Percentiles rank a stretch among this genome's conserved stretches.
phyloP scores from a whole-genome alignment of 2,888 invertebrate genomes.

The Arrhopalites spinosus region DNA sequence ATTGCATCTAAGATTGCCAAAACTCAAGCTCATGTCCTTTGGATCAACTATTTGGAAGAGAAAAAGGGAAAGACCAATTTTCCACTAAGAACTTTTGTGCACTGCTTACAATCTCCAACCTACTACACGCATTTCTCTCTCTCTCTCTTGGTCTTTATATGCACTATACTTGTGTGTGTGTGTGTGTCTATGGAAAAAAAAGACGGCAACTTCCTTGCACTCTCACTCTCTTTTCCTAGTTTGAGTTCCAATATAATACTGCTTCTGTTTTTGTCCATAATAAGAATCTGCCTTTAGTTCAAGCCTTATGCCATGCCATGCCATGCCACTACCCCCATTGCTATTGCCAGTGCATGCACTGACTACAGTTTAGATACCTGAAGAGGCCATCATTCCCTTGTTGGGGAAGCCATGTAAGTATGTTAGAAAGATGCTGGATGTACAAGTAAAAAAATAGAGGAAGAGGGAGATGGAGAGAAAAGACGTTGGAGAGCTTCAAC shows the following conservation, averaged over 20 bases:
- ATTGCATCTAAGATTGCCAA: constrained; percentile 22
- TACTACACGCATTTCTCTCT: too few species aligned
- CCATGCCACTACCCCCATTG: neutral
- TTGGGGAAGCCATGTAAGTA: neutral
- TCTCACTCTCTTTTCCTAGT: too few species aligned
- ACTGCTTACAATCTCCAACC: neutral
- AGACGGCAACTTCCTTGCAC: too few species aligned
- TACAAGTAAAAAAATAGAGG: too few species aligned
- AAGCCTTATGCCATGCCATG: neutral
- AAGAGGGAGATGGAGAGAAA: too few species aligned
- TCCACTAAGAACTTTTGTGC: constrained; percentile 26
- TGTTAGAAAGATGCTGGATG: neutral
- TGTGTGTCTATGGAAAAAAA: too few species aligned
- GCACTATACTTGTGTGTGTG: too few species aligned
- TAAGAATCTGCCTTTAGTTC: constrained; percentile 1
- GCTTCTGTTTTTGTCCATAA: neutral
- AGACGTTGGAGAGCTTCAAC: too few species aligned
- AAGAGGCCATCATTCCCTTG: neutral
- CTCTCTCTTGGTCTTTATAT: too few species aligned
- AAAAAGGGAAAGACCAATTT: constrained; percentile 27
- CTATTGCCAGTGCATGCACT: too few species aligned
- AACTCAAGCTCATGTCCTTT: constrained; percentile 28
- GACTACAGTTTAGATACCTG: constrained; percentile 1
- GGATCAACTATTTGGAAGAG: constrained; percentile 20
- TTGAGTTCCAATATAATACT: too few species aligned